These are phyloP conservation scores for Aphelenchoides bicaudatus DNA, from an alignment of 2,888 invertebrate species.

Conservation along the genomic window DNA sequence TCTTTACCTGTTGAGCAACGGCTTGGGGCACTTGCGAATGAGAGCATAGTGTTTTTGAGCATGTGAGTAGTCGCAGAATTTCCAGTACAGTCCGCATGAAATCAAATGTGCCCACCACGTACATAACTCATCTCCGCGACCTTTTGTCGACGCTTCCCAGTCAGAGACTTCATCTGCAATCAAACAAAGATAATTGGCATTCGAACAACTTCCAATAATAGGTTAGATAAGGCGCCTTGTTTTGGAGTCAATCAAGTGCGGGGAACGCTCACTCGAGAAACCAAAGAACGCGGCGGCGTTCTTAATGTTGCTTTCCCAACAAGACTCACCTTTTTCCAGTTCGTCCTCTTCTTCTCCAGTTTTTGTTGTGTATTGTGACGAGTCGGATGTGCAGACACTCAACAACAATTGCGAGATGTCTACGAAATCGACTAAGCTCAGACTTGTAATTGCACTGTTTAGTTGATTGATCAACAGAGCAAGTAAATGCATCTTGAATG, in stretches of 20 bases:
- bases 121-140: conserved; percentile 49
- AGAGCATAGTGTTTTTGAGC: conserved; percentile 55
- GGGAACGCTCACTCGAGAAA: neutral
- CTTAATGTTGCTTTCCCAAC: neutral
- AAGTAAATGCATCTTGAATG: conserved; percentile 51
- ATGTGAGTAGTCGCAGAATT: conserved; percentile 38
- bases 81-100: conserved; percentile 54
- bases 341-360: neutral
- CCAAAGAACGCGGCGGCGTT: conserved; percentile 1
- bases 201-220: neutral
- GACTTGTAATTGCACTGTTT: conserved; percentile 13
- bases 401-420: conserved; percentile 52
- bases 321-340: conserved; percentile 1
- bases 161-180: conserved; percentile 7
- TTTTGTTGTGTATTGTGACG: neutral
- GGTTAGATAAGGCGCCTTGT: neutral
- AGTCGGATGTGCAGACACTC: conserved; percentile 39
- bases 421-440: conserved; percentile 38
- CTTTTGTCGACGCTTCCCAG: conserved; percentile 8
- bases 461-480: conserved; percentile 45
- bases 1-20: conserved; percentile 46
- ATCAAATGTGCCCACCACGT: conserved; percentile 59
- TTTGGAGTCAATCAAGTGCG: conserved; percentile 1
- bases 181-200: neutral
- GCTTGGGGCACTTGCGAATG: conserved; percentile 47